A percentile compares a stretch with the other conserved stretches of the same genome.
These are phyloP conservation scores for Protaetia brevitarsis DNA, from an alignment of 1,140 invertebrate genomes.

Conservation along the genomic window DNA sequence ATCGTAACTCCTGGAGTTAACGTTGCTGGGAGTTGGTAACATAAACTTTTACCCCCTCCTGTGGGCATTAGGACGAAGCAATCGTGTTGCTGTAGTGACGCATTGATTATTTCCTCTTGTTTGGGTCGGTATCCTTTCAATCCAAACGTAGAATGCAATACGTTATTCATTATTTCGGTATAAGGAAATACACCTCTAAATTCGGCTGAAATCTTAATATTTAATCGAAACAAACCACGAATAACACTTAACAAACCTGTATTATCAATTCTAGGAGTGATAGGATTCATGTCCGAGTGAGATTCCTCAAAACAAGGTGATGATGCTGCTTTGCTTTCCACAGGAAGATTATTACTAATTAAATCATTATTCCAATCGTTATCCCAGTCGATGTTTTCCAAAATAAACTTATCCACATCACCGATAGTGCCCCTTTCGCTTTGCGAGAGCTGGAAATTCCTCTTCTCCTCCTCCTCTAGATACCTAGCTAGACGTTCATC, in stretches of 20 bases:
- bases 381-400: slow-evolving; percentile 12
- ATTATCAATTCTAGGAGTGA: background rate
- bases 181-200: slow-evolving; percentile 42
- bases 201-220: slow-evolving; percentile 33
- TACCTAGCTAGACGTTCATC: slow-evolving; percentile 1
- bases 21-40: slow-evolving; percentile 84
- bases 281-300: background rate
- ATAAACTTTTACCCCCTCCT: slow-evolving; percentile 89
- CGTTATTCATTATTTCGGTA: slow-evolving; percentile 60
- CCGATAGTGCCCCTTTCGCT: background rate
- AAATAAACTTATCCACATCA: background rate
- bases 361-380: background rate
- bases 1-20: slow-evolving; percentile 78
- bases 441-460: background rate
- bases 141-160: slow-evolving; percentile 80
- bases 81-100: slow-evolving; percentile 74
- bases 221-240: background rate
- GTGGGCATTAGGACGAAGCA: slow-evolving; percentile 91
- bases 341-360: background rate
- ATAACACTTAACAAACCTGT: background rate
- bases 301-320: background rate
- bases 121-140: slow-evolving; percentile 73
- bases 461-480: background rate
- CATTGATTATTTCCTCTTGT: slow-evolving; percentile 91
- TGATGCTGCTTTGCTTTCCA: background rate